Evolutionary conservation across 2,113 vertebrate species (phyloP), one percentile per base, ranked within the genome.

Genomic region (Orycteropus afer): DNA sequence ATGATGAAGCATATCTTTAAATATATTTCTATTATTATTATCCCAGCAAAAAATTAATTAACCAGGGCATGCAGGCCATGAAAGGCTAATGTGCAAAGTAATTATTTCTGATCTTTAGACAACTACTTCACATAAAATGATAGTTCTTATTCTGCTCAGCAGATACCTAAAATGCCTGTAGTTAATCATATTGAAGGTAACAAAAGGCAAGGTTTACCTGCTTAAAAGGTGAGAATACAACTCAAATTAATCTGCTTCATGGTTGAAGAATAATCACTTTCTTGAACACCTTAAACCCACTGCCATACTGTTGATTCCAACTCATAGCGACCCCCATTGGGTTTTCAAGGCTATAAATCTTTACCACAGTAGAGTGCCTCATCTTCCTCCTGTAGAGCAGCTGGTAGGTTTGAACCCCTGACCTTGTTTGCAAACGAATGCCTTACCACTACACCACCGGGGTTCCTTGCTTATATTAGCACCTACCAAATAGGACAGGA

Each of bases 31-130:
- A 97, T 96, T 98, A 98, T 98, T 98, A 98, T 99, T 98, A 98
- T 98, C 95, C 98, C 95, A 97, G 98, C 98, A 98, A 98, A 98
- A 98, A 98, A 99, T 98, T 98, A 98, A 99, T 98, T 98, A 99
- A 98, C 97, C 98, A 98, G 98, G 98, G 98, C 98, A 98, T 95
- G 80, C 85, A 97, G 98, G 98, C 97, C 97, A 95, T 71, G 97
- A 96, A n/a, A 98, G 98, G 98, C 98, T 99, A 99, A 99, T 98
- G 98, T 98, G 97, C 89, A 98, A 98, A 96, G 98, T 98, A 98
- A 99, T 99, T 98, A 98, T 98, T 98, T 97, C 98, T 98, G 98
- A 98, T 98, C 98, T 98, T 98, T 98, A 98, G 98, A 98, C 98
- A 97, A 97, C 97, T 98, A 97, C 96, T 98, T 98, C 97, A 95